Evolutionary conservation across 2,888 invertebrate genomes (phyloP), one percentile per base, ranked within the genome.

Genomic region (Nemapogon koenigi): DNA sequence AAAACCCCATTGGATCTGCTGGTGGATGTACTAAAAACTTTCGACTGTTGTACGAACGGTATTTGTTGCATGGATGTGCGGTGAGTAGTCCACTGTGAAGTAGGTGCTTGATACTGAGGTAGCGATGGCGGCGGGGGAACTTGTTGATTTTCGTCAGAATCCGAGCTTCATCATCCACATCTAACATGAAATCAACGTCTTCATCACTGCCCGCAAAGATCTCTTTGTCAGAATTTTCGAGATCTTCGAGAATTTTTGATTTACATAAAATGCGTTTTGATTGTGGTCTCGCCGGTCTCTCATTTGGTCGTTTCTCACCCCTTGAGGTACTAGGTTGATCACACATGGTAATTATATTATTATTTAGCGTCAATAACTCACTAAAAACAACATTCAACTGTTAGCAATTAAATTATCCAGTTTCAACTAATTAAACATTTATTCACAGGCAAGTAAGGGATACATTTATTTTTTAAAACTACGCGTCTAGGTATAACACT

Each of bases 1-100:
- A 30, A 36, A 39, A 41, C 15, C 26, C 32, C 10, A 22, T 22
- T 14, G 29, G 29, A 29, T 29, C 29, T 11, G 7, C 4, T 8
- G 29, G n/a, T 14, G 14, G 7, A 4, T n/a, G 14, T 11, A 29
- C 29, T 8, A 29, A n/a, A 8, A 29, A 11, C 14, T 14, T n/a
- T 14, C 4, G n/a, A 11, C n/a, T n/a, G 4, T 14, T 11, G 29
- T 4, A 14, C 14, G 14, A 29, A 29, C 11, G 6, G 29, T 11
- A 29, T 11, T 29, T 29, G 4, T 29, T 29, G 6, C 29, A 29
- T 29, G n/a, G 29, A 29, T 8, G 11, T 29, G n/a, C n/a, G n/a
- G 29, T n/a, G 6, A 29, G 29, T 29, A 29, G 6, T n/a, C 29
- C 29, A 29, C 4, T 11, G 11, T 29, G 29, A 4, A 29, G n/a